These are phyloP conservation scores for Hedychridium roseum DNA, from an alignment of 2,888 invertebrate species.

Conservation along the genomic window DNA sequence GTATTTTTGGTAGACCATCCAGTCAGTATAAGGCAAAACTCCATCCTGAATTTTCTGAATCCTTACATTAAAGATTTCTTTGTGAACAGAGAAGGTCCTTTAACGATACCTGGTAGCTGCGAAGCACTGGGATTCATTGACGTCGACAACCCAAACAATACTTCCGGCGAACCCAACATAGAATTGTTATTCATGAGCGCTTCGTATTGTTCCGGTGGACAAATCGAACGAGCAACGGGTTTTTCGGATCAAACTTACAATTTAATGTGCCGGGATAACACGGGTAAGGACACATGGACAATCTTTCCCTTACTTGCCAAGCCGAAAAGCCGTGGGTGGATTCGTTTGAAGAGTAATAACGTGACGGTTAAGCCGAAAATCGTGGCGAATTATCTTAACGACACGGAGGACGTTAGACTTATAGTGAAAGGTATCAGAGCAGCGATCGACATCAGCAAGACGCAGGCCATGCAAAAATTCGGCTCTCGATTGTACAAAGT, in stretches of 20 bases:
- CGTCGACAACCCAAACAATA: slow-evolving; percentile 68
- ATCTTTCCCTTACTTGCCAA: slow-evolving; percentile 72
- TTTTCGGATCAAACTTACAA: slow-evolving; percentile 69
- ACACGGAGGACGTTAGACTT: slow-evolving; percentile 71
- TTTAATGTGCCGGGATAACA: slow-evolving; percentile 66
- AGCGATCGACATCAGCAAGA: slow-evolving; percentile 68
- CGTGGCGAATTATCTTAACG: slow-evolving; percentile 74
- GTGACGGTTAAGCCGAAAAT: slow-evolving; percentile 73
- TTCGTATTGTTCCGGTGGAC: slow-evolving; percentile 66
- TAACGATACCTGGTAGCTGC: slow-evolving; percentile 73
- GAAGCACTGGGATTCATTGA: slow-evolving; percentile 74
- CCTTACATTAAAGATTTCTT: slow-evolving; percentile 66
- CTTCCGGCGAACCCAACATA: slow-evolving; percentile 71
- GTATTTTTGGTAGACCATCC: slow-evolving; percentile 66
- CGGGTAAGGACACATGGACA: slow-evolving; percentile 67
- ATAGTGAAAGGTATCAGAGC: slow-evolving; percentile 70
- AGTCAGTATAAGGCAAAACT: slow-evolving; percentile 23
- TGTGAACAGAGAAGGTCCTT: slow-evolving; percentile 66
- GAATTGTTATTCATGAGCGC: slow-evolving; percentile 71
- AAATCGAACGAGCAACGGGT: slow-evolving; percentile 67
- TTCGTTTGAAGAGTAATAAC: slow-evolving; percentile 72
- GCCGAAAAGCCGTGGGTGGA: slow-evolving; percentile 74
- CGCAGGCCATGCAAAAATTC: slow-evolving; percentile 69
- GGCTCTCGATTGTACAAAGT: slow-evolving; percentile 68
- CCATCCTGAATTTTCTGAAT: slow-evolving; percentile 22